Evolutionary conservation across 2,888 invertebrate species (phyloP), one percentile per base, ranked within the genome.

Genomic region (Chydorus sphaericus): DNA sequence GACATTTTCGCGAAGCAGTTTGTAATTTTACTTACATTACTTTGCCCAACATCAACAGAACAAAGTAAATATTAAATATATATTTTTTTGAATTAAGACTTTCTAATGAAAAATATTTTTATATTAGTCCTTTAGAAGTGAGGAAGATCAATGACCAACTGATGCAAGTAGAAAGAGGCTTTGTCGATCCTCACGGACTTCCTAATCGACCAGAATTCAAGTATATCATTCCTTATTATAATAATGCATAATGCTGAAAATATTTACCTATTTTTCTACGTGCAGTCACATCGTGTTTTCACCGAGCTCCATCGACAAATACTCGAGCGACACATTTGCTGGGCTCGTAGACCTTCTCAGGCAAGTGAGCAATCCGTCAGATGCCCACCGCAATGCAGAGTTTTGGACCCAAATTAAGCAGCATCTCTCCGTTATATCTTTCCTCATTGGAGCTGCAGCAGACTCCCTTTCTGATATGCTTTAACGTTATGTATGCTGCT

Each of bases 101-200:
- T 30, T 6, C n/a, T 39, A 39, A 14, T 8, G 16, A 29, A 1
- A 3, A 30, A 18, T 51, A 31, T 10, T 52, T 50, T 10, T 11
- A 8, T 36, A 6, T 16, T 58, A 67, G 66, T 57, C 59, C 62
- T 4, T 55, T 65, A 8, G 59, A 60, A 16, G 60, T 66, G 16
- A 57, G 67, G 48, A 59, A 60, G 30, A 55, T 65, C 26, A 68
- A 68, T 58, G 67, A 68, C 53, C 64, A 65, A 53, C 59, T 71
- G 60, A 66, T 69, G 62, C 61, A 62, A n/a, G 58, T 70, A 23
- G 70, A 71, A 48, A 63, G 70, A 60, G 66, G 67, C 23, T 70
- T 73, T 60, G 65, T 72, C 28, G 68, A 70, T 56, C 68, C 68
- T 3, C 61, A 64, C 7, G 71, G 70, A 11, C 62, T 70, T 1